These are phyloP conservation scores for Zelostemma sp. DNA, from an alignment of 1,140 invertebrate genomes.

Conservation along the genomic window DNA sequence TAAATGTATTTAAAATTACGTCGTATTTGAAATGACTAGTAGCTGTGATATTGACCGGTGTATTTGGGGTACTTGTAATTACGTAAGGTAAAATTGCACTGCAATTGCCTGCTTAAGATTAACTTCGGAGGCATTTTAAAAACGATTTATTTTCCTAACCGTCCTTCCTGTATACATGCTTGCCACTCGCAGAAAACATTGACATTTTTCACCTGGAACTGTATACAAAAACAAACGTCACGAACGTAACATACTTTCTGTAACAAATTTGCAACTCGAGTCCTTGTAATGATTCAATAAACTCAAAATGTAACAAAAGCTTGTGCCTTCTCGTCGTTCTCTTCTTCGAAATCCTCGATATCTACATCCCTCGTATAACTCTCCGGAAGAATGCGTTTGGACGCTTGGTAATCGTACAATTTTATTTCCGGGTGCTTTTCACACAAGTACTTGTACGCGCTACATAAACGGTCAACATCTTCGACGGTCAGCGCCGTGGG, in stretches of 20 bases:
- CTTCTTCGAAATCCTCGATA: constrained; percentile 16
- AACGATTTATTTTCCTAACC: too few species aligned
- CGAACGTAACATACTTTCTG: too few species aligned
- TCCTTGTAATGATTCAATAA: constrained; percentile 32
- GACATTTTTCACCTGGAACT: too few species aligned
- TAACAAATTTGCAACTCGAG: constrained; percentile 51
- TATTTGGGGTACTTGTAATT: constrained; percentile 50
- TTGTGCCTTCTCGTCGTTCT: too few species aligned
- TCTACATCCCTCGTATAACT: constrained; percentile 15
- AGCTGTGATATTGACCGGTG: constrained; percentile 67
- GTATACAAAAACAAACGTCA: too few species aligned
- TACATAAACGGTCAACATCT: constrained; percentile 83
- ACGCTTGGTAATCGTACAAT: constrained; percentile 78
- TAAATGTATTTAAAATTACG: constrained; percentile 49
- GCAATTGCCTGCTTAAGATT: too few species aligned
- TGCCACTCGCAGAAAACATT: too few species aligned
- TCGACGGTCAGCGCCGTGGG: constrained; percentile 82
- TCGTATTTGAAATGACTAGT: constrained; percentile 50
- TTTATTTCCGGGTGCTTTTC: constrained; percentile 78
- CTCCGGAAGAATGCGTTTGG: constrained; percentile 60
- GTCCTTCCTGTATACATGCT: too few species aligned
- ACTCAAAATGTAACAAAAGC: constrained; percentile 30
- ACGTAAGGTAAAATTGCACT: too few species aligned
- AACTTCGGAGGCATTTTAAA: too few species aligned
- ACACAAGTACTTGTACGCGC: constrained; percentile 82